These are phyloP conservation scores for Cyprinella venusta DNA, from an alignment of 2,797 vertebrate genomes.

Conservation along the genomic window DNA sequence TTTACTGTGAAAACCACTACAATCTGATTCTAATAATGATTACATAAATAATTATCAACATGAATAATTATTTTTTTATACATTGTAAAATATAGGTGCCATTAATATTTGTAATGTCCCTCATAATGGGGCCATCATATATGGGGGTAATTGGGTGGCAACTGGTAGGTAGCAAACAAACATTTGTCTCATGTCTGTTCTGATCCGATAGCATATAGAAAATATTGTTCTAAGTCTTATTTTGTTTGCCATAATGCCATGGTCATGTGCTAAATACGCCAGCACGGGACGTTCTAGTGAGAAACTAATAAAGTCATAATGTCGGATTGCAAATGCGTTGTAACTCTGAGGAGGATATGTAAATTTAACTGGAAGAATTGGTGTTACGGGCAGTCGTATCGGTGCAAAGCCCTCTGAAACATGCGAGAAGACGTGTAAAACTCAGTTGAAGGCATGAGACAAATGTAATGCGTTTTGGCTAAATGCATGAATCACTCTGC, in stretches of 20 bases:
- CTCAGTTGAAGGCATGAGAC: slow-evolving; percentile 56
- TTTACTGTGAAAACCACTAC: too few species aligned
- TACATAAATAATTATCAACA: too few species aligned
- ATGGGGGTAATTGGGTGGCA: not conserved
- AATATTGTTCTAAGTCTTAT: not conserved
- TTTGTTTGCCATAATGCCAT: not conserved
- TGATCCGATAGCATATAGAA: not conserved
- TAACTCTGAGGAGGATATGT: slow-evolving; percentile 32
- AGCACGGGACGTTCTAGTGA: not conserved
- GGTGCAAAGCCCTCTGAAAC: slow-evolving; percentile 60
- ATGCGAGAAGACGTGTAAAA: slow-evolving; percentile 49
- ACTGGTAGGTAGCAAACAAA: not conserved
- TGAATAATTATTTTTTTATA: too few species aligned
- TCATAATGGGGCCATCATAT: not conserved
- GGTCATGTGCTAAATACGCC: not conserved
- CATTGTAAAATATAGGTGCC: too few species aligned
- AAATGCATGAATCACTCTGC: slow-evolving; percentile 57
- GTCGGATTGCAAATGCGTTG: not conserved
- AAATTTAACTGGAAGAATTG: slow-evolving; percentile 44
- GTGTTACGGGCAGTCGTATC: slow-evolving; percentile 29
- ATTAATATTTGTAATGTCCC: too few species aligned
- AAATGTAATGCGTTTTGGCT: slow-evolving; percentile 58
- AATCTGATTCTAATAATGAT: too few species aligned
- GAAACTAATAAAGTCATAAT: slow-evolving; percentile 19
- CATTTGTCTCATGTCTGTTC: not conserved